Percentiles rank a stretch among this genome's conserved stretches.
Conservation (phyloP, 2,113 vertebrate genomes). For the Myrmophylax atrothorax region DNA sequence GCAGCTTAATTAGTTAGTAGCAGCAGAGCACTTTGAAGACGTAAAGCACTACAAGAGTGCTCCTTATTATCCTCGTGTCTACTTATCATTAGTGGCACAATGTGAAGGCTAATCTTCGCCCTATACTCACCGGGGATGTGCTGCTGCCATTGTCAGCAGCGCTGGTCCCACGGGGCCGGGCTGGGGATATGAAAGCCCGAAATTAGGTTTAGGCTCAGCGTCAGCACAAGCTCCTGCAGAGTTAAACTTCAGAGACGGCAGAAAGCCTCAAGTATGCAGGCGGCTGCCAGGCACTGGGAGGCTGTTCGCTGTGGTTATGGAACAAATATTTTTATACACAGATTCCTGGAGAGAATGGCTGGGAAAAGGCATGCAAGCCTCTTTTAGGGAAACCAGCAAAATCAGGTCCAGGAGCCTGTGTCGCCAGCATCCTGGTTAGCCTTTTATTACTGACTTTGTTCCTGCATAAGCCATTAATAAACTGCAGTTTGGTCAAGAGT, state of each 20-base stretch:
- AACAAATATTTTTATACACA: slow-evolving; percentile 28
- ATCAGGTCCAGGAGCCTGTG: neutral
- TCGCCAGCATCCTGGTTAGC: neutral
- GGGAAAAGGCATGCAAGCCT: neutral
- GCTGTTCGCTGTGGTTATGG: neutral
- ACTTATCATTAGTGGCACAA: neutral
- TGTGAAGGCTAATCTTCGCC: neutral
- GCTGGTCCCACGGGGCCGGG: neutral
- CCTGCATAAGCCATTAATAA: neutral
- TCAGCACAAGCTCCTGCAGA: slow-evolving; percentile 17
- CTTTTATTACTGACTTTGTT: neutral
- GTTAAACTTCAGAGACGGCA: neutral
- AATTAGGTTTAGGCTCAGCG: neutral
- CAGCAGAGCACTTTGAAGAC: neutral
- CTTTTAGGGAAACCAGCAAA: slow-evolving; percentile 17
- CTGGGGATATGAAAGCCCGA: neutral
- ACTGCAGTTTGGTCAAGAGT: neutral
- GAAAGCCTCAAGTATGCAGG: slow-evolving; percentile 29
- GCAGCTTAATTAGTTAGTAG: neutral
- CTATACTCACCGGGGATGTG: neutral
- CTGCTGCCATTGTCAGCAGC: neutral
- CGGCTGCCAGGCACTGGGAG: neutral
- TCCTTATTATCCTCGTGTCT: neutral
- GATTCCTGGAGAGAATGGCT: slow-evolving; percentile 36
- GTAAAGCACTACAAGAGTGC: neutral